Base-by-base conservation (phyloP, 2,797 vertebrate genomes). In the Mastacembelus armatus region DNA sequence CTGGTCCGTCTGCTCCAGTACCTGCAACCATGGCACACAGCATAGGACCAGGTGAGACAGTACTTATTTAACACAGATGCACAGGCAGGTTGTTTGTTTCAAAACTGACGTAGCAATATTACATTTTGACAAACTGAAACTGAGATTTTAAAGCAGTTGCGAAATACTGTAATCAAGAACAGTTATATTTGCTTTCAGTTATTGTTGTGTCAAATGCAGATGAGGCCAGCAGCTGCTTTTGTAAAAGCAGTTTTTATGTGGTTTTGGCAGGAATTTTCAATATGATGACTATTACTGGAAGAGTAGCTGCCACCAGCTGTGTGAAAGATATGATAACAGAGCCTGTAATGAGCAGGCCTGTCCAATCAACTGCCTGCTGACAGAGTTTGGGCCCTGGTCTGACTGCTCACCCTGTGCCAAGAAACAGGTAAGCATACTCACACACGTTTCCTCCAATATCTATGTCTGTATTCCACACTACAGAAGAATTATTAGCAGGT, bases 361-460 rank as follows among this genome's bases (percentile, higher is more conserved):
- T 85, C 93, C 94, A 16, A 93, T 97, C 81, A 93, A 95, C 88
- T 98, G 97, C 68, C 71, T 47, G 33, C 89, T 98, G 68, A 93
- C 93, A 26, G 94, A 96, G n/a, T 96, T 93, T 18, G 93, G 94
- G 32, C 69, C 83, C 0, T 98, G 97, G 97, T 98, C 96, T 4
- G 92, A 94, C 42, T 98, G 97, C 77, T 96, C 96, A 0, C 94
- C 96, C 1, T 98, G 97, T 52, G 69, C 94, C 84, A 89, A 88
- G 82, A 97, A 96, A 88, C 94, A 94, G 91, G 98, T 95, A 88
- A 5, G 4, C 7, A 15, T 36, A 33, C 7, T 24, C 18, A 27
- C n/a, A 21, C 12, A 4, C 0, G n/a, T 16, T n/a, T 27, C 21
- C 27, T 3, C n/a, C 1, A n/a, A n/a, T n/a, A n/a, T n/a, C n/a